Percentiles rank a stretch among this genome's conserved stretches.
These are phyloP conservation scores for Morone chrysops DNA, from an alignment of 2,113 vertebrate genomes.

Conservation along the genomic window DNA sequence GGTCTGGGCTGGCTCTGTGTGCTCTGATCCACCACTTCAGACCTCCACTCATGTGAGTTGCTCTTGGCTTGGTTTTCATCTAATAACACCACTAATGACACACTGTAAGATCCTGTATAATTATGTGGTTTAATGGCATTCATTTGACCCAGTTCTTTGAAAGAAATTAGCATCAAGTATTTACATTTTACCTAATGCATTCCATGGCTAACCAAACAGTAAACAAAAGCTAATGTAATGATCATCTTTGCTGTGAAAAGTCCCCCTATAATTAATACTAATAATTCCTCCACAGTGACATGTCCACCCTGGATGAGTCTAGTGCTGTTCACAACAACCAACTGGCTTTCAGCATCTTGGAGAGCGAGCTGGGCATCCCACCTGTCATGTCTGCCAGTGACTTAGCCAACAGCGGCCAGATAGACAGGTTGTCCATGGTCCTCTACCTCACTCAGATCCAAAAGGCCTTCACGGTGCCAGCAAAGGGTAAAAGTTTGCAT, in stretches of 20 bases:
- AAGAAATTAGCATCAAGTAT: background rate
- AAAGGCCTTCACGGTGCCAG: conserved; percentile 79
- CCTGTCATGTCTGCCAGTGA: conserved; percentile 89
- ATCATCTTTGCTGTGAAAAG: background rate
- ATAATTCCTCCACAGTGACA: conserved; percentile 81
- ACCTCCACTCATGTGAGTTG: conserved; percentile 90
- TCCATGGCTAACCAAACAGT: background rate
- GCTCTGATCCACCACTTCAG: conserved; percentile 90
- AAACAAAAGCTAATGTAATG: background rate
- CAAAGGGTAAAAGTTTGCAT: conserved; percentile 72
- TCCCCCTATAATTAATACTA: too few relatives aligned
- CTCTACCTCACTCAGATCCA: conserved; percentile 94
- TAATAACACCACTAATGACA: background rate
- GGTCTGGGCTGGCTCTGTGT: conserved; percentile 89
- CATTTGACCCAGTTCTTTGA: background rate
- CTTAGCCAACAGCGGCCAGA: conserved; percentile 81
- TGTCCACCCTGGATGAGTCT: conserved; percentile 80
- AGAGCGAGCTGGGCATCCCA: conserved; percentile 91
- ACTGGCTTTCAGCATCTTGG: conserved; percentile 84
- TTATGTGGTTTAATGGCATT: background rate
- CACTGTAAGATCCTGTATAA: background rate
- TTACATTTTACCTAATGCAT: background rate
- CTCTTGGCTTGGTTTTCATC: background rate
- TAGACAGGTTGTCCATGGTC: conserved; percentile 90
- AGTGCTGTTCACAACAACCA: conserved; percentile 83